Evolutionary conservation across 2,797 vertebrate species (phyloP), one percentile per base, ranked within the genome.

Genomic region (Bovichtus diacanthus): DNA sequence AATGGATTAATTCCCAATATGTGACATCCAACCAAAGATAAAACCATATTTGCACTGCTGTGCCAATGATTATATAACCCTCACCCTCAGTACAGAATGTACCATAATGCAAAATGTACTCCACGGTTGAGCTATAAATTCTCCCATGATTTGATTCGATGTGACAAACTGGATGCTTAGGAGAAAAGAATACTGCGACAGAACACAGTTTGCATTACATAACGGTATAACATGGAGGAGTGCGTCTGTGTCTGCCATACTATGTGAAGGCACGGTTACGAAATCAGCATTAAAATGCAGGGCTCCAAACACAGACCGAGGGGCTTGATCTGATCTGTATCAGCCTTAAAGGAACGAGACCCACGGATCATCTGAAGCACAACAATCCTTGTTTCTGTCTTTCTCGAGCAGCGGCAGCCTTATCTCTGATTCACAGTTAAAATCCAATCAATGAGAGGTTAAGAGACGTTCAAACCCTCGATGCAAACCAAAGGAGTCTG

Each of bases 241-340:
- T 69, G 64, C 0, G 78, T 58, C 80, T 60, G 78, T 80, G 76
- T 89, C 85, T 84, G 76, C 76, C 58, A 39, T 56, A 76, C 61
- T 36, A 68, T 83, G 86, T 88, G 81, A 85, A 85, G 46, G 80
- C 81, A 59, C 56, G 38, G 89, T 91, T 92, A 93, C 88, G 88
- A 93, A 94, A 93, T 82, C 71, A 36, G 58, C 63, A 91, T 89
- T 91, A 82, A 89, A 86, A 93, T 83, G 82, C 88, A 88, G 81
- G 61, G 70, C 74, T 85, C 64, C 12, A 31, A 83, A 79, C 54
- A 46, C 66, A 63, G 36, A 72, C 54, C 23, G 50, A 64, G 74
- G 75, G 58, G 61, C 70, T 82, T 36, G 69, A 86, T 75, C 23
- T 38, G 77, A 88, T 89, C 76, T 49, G 68, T 36, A 79, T 84